Percentiles rank a stretch among this genome's conserved stretches.
Conservation (phyloP, 2,888 invertebrate genomes). For the Drosophila colorata region DNA sequence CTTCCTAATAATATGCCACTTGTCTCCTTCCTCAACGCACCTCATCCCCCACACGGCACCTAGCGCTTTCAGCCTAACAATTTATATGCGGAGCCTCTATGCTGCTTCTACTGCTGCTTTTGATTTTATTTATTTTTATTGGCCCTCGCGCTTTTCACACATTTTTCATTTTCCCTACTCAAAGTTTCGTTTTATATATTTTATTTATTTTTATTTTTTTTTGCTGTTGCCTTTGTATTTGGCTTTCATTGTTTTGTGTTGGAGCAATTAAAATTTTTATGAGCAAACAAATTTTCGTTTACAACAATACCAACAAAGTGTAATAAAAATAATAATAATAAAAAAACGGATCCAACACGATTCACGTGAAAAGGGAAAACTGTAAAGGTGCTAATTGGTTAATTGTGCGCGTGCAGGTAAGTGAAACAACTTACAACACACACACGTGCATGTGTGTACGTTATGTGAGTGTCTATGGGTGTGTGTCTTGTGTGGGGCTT, state of each 20-base stretch:
- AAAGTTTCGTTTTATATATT: slow-evolving; percentile 34
- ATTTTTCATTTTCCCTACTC: slow-evolving; percentile 64
- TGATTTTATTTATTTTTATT: slow-evolving; percentile 74
- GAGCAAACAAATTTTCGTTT: slow-evolving; percentile 76
- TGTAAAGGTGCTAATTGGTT: slow-evolving; percentile 73
- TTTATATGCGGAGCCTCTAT: slow-evolving; percentile 37
- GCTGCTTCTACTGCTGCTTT: slow-evolving; percentile 20
- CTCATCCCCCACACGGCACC: not conserved
- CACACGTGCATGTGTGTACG: not conserved
- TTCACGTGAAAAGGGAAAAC: slow-evolving; percentile 25
- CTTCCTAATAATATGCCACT: slow-evolving; percentile 4
- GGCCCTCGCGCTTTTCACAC: slow-evolving; percentile 58
- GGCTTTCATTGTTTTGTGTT: slow-evolving; percentile 65
- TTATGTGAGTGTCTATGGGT: slow-evolving; percentile 2
- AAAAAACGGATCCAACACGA: slow-evolving; percentile 42
- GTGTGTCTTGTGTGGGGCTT: slow-evolving; percentile 5
- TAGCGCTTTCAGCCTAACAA: slow-evolving; percentile 13
- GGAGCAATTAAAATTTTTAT: slow-evolving; percentile 79
- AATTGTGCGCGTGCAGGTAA: slow-evolving; percentile 58
- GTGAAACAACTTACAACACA: slow-evolving; percentile 7
- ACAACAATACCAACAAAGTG: slow-evolving; percentile 68
- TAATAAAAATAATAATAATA: slow-evolving; percentile 61
- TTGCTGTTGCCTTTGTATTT: slow-evolving; percentile 34
- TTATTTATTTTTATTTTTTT: slow-evolving; percentile 3
- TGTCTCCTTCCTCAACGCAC: not conserved